phyloP scores from a whole-genome alignment of 2,797 vertebrate genomes.

The Aselliscus stoliczkanus region DNA sequence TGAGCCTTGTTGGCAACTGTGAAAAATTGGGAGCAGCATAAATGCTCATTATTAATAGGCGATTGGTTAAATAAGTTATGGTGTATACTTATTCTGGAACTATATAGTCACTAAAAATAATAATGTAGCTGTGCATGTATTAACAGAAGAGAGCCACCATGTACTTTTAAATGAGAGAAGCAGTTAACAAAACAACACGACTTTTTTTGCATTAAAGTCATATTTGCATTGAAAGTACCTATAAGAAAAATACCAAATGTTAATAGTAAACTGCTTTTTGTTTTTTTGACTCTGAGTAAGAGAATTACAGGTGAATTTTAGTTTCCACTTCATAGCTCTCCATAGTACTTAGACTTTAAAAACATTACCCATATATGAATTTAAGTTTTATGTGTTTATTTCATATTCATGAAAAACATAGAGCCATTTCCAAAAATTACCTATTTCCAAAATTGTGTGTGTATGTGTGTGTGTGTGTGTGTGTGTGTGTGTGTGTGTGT shows the following conservation, averaged over 20 bases:
- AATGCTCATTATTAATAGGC: background rate
- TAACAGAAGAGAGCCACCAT: background rate
- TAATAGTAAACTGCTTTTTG: background rate
- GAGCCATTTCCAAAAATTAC: background rate
- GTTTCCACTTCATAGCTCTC: background rate
- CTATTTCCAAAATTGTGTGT: background rate
- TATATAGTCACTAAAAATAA: background rate
- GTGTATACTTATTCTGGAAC: background rate
- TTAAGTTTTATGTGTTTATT: constrained; percentile 35
- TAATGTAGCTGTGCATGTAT: background rate
- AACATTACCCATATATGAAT: background rate
- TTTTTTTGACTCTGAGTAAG: background rate
- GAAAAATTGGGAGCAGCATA: background rate
- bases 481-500: background rate
- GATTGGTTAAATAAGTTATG: background rate
- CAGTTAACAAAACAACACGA: background rate
- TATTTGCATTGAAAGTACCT: constrained; percentile 36
- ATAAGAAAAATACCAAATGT: background rate
- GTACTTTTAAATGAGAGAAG: background rate
- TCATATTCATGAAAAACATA: background rate
- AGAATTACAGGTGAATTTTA: constrained; percentile 11
- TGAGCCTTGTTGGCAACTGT: background rate
- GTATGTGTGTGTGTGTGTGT: background rate
- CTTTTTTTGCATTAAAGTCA: constrained; percentile 22
- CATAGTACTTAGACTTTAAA: background rate